These are phyloP conservation scores for Rhinophrynus dorsalis DNA, from an alignment of 2,797 vertebrate genomes.

Conservation along the genomic window DNA sequence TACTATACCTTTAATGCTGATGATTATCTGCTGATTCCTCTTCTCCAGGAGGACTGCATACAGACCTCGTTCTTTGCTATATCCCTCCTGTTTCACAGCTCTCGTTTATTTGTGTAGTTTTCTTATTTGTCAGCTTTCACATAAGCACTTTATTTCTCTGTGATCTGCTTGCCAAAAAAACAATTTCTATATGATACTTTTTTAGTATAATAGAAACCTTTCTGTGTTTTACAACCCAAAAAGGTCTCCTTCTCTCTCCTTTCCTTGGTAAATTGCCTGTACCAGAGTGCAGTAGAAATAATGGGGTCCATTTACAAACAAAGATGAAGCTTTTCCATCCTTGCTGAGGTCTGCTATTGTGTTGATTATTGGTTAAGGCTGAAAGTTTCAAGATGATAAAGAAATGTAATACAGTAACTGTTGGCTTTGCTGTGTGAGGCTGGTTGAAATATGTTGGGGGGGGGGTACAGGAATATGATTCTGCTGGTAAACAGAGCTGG, in stretches of 20 bases:
- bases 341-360: not conserved
- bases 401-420: no score
- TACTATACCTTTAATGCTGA: no score
- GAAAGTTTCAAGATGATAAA: no score
- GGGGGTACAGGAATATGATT: no score
- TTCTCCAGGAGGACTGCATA: not conserved
- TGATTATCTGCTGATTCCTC: not conserved
- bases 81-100: slow-evolving; percentile 9
- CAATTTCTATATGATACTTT: slow-evolving; percentile 35
- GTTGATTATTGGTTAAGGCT: not conserved
- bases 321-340: not conserved
- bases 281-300: not conserved
- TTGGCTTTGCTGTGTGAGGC: no score
- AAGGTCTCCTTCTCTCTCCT: not conserved
- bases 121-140: slow-evolving; percentile 34
- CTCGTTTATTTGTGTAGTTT: slow-evolving; percentile 29
- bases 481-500: no score
- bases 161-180: slow-evolving; percentile 38
- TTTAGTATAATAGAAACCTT: slow-evolving; percentile 37
- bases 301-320: not conserved
- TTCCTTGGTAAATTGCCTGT: slow-evolving; percentile 12
- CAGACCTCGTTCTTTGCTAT: slow-evolving; percentile 1
- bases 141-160: slow-evolving; percentile 41
- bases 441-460: no score
- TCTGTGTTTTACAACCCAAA: slow-evolving; percentile 32